Conservation (phyloP, 2,888 invertebrate species). For the Oligia strigilis region DNA sequence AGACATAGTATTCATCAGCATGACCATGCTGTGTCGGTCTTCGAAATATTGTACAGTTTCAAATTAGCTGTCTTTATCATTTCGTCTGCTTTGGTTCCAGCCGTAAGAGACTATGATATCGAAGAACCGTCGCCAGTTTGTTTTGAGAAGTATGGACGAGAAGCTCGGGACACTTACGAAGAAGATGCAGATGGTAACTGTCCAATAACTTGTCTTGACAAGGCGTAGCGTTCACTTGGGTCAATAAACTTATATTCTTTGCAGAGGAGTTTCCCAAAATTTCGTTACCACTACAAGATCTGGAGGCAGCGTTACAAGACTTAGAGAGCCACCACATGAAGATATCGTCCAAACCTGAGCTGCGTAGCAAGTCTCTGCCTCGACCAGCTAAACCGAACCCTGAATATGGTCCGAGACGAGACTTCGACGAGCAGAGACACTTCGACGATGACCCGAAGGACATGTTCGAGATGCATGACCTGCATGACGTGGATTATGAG, state of each 20-base stretch:
- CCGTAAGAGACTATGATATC: conserved; percentile 74
- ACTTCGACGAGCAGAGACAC: conserved; percentile 78
- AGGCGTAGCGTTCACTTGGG: neutral
- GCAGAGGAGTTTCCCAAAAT: conserved; percentile 87
- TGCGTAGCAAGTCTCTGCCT: conserved; percentile 85
- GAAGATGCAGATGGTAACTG: conserved; percentile 77
- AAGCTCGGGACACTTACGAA: conserved; percentile 73
- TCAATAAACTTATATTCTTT: conserved; percentile 31
- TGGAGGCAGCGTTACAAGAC: conserved; percentile 86
- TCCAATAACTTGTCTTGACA: neutral
- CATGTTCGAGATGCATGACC: conserved; percentile 85
- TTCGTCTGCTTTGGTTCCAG: conserved; percentile 61
- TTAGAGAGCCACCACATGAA: conserved; percentile 83
- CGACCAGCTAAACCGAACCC: conserved; percentile 79
- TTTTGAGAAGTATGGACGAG: conserved; percentile 69
- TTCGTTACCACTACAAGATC: conserved; percentile 84
- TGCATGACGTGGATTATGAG: conserved; percentile 85
- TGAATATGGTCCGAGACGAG: conserved; percentile 80
- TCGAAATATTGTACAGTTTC: neutral
- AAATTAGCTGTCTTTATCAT: neutral
- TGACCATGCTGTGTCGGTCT: neutral
- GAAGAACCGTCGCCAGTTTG: conserved; percentile 77
- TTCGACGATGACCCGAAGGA: conserved; percentile 84
- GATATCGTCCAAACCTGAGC: conserved; percentile 75
- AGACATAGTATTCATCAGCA: neutral